A percentile compares a stretch with the other conserved stretches of the same genome.
Conservation (phyloP, 2,113 vertebrate species). For the Carlito syrichta region DNA sequence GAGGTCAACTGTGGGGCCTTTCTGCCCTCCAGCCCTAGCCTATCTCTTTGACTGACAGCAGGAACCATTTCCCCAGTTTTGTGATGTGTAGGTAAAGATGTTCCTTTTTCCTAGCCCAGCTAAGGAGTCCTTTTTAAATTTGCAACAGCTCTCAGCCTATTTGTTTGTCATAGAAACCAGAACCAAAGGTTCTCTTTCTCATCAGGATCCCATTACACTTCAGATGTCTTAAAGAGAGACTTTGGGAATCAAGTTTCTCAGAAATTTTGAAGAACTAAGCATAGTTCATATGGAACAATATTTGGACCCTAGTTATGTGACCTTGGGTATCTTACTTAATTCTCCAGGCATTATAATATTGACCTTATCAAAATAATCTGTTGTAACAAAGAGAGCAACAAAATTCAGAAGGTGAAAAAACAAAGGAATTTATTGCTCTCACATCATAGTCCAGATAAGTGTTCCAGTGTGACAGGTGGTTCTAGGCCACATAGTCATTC, state of each 20-base stretch:
- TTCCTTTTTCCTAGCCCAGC: not conserved
- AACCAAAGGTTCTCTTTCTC: not conserved
- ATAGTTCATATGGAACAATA: not conserved
- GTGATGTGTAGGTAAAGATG: not conserved
- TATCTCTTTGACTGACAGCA: not conserved
- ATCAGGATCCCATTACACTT: not conserved
- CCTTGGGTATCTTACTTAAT: not conserved
- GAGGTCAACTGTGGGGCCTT: not conserved
- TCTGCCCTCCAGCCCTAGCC: not conserved
- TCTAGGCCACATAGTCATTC: not conserved
- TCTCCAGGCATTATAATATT: not conserved
- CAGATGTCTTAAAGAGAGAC: not conserved
- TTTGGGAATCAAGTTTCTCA: not conserved
- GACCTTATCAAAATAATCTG: not conserved
- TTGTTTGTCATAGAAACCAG: not conserved
- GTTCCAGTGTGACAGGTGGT: not conserved
- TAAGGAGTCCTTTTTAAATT: not conserved
- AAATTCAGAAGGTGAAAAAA: not conserved
- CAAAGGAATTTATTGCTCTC: not conserved
- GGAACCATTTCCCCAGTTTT: not conserved
- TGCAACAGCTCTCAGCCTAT: not conserved
- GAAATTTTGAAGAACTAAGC: not conserved
- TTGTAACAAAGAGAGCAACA: not conserved
- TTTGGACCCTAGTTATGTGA: not conserved
- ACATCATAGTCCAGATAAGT: too few relatives aligned